Percentiles rank a stretch among this genome's conserved stretches.
Evolutionary conservation across 2,888 invertebrate species (phyloP).

Genomic region (Protonemura montana): DNA sequence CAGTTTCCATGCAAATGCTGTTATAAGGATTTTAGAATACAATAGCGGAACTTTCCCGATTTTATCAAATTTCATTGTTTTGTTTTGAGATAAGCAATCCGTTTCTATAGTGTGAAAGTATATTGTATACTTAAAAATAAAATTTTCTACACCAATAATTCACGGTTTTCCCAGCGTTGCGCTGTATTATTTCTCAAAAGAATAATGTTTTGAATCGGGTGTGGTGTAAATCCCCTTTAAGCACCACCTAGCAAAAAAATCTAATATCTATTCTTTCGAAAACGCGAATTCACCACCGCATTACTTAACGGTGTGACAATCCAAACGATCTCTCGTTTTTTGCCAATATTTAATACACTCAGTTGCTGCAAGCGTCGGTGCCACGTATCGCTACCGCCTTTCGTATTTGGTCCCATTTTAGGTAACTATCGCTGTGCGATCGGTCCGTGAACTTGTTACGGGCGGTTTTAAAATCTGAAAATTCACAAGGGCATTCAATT

Average conservation of each 20-base stretch:
- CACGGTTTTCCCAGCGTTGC: background rate
- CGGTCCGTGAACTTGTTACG: background rate
- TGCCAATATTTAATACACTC: background rate
- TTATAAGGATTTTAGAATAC: background rate
- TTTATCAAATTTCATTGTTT: background rate
- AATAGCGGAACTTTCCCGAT: background rate
- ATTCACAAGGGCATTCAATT: background rate
- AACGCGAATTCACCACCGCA: background rate
- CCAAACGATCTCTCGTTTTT: background rate
- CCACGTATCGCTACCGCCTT: background rate
- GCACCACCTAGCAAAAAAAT: background rate
- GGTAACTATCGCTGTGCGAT: background rate
- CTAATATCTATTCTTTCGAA: background rate
- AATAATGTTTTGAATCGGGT: background rate
- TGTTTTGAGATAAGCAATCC: background rate
- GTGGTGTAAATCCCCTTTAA: background rate
- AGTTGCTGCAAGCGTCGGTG: background rate
- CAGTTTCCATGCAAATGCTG: background rate
- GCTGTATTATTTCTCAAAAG: background rate
- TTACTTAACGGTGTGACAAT: slow-evolving; percentile 3
- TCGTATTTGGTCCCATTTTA: background rate
- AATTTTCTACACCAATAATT: background rate
- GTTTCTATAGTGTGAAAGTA: too few relatives aligned
- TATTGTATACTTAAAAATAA: background rate
- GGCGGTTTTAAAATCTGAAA: background rate